These are phyloP conservation scores for Gnatocerus cornutus DNA, from an alignment of 2,888 invertebrate species.

Conservation along the genomic window DNA sequence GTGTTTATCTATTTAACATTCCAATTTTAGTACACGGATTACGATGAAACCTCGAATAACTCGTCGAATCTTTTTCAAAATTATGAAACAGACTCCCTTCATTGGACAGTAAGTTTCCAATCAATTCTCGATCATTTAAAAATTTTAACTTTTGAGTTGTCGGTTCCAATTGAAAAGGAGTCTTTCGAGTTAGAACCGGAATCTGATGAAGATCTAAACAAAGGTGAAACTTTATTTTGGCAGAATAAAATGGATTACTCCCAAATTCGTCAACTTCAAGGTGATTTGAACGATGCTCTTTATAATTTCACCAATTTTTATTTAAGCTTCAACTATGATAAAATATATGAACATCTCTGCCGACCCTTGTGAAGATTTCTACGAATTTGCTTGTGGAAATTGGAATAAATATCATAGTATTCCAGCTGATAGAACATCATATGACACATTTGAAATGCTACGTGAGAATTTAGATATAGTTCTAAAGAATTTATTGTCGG, in stretches of 20 bases:
- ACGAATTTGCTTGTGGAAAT: constrained; percentile 89
- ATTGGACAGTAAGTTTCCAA: constrained; percentile 44
- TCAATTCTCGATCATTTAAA: constrained; percentile 6
- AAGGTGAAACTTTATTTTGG: constrained; percentile 46
- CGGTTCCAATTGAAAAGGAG: constrained; percentile 12
- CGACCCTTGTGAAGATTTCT: constrained; percentile 89
- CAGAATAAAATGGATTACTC: constrained; percentile 48
- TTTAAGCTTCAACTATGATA: constrained; percentile 78
- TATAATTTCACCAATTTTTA: neutral
- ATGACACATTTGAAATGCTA: constrained; percentile 92
- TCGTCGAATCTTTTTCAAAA: constrained; percentile 24
- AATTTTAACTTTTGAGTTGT: constrained; percentile 26
- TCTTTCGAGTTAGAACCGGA: constrained; percentile 9
- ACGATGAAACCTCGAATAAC: constrained; percentile 28
- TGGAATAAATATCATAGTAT: constrained; percentile 90
- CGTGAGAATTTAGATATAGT: constrained; percentile 85
- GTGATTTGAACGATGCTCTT: constrained; percentile 44
- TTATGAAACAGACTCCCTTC: constrained; percentile 18
- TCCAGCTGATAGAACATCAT: constrained; percentile 90
- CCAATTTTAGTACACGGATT: constrained; percentile 39
- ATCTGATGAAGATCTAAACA: constrained; percentile 7
- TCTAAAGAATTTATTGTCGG: constrained; percentile 79
- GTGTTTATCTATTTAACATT: constrained; percentile 2
- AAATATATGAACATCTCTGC: constrained; percentile 83
- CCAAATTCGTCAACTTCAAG: constrained; percentile 58